These are phyloP conservation scores for Dromiciops gliroides DNA, from an alignment of 2,113 vertebrate genomes.

Conservation along the genomic window DNA sequence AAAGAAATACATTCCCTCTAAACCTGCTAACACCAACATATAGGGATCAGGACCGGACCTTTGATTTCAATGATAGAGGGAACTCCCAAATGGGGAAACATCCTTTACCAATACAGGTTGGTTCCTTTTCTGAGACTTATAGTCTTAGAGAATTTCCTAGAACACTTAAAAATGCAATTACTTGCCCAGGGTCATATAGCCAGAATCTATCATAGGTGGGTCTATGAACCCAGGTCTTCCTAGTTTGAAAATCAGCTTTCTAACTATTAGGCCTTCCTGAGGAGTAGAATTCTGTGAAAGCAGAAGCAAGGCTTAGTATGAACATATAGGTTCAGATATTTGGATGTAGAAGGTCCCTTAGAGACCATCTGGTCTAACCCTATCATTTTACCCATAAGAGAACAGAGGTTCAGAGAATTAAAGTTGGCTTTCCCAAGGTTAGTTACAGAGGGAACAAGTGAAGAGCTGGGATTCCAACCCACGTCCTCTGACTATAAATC, in stretches of 20 bases:
- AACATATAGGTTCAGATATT: neutral
- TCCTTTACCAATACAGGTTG: neutral
- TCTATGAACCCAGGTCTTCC: neutral
- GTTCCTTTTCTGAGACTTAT: neutral
- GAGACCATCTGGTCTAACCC: neutral
- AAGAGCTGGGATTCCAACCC: neutral
- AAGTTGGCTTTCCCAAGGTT: neutral
- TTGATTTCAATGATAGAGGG: neutral
- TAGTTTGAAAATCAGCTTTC: neutral
- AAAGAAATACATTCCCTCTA: neutral
- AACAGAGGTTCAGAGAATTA: neutral
- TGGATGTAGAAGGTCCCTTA: neutral
- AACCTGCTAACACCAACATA: neutral
- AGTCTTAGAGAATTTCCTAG: neutral
- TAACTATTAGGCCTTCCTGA: neutral
- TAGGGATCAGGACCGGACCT: neutral
- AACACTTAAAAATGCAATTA: neutral
- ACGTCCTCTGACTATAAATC: neutral
- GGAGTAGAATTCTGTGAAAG: neutral
- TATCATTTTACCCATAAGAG: neutral
- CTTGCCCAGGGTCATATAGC: neutral
- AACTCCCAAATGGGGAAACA: neutral
- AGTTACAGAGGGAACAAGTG: neutral
- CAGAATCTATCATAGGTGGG: neutral
- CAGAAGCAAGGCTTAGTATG: neutral